These are phyloP conservation scores for Porites lobata DNA, from an alignment of 92 coral and sea anemone species.

Conservation along the genomic window DNA sequence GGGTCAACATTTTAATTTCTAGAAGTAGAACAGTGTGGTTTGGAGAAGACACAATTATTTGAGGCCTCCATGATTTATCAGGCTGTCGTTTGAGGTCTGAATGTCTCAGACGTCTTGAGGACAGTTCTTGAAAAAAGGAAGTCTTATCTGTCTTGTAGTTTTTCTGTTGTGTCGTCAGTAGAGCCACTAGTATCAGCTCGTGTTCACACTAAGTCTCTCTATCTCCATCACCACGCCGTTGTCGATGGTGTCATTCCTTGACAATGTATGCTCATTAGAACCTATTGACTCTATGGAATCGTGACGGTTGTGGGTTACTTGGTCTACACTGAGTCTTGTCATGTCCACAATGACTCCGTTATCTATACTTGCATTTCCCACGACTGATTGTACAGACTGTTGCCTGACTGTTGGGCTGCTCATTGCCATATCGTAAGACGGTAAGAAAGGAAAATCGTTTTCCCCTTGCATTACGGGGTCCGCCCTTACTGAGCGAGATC, in stretches of 20 bases:
- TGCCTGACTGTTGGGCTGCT: background rate
- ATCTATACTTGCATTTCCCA: background rate
- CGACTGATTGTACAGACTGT: background rate
- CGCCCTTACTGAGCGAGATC: constrained; percentile 19
- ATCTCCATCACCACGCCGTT: background rate
- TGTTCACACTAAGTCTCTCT: background rate
- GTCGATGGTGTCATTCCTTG: background rate
- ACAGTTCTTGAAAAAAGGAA: too few species aligned
- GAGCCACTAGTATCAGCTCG: too few species aligned
- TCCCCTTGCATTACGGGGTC: background rate
- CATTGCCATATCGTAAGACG: constrained; percentile 46
- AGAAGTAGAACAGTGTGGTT: too few species aligned
- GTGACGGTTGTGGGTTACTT: background rate
- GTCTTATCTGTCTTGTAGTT: too few species aligned
- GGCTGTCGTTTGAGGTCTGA: too few species aligned
- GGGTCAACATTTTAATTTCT: too few species aligned
- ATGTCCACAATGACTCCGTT: constrained; percentile 18
- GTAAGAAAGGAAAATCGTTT: constrained; percentile 29
- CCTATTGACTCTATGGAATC: background rate
- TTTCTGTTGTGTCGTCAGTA: too few species aligned
- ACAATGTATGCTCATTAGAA: background rate
- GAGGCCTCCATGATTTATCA: too few species aligned
- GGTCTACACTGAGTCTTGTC: background rate
- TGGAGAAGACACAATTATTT: too few species aligned
- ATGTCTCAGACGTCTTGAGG: too few species aligned